Evolutionary conservation across 2,797 vertebrate species (phyloP), one percentile per base, ranked within the genome.

Genomic region (Macroramphosus scolopax): DNA sequence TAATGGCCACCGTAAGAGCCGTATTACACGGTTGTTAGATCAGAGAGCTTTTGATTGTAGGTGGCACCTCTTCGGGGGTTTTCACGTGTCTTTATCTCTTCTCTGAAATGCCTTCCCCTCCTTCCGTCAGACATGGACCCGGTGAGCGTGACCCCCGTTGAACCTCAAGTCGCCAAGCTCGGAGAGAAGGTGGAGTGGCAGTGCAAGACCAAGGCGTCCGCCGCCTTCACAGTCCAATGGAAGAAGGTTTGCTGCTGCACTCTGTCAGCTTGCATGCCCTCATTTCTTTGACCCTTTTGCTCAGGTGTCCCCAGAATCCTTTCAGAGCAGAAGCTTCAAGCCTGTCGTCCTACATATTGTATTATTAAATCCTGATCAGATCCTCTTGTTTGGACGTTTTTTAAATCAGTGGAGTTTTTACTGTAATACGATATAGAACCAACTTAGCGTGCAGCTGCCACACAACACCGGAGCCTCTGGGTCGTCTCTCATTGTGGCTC

Each of bases 171-270:
- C 0, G 71, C 70, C 52, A 69, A 37, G 67, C 30, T 83, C 0
- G 85, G 77, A 44, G 68, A 73, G 17, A 80, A 67, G 3, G 75
- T 85, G 59, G 74, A 82, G 42, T 77, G 82, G 81, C 79, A 84
- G 64, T 88, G 87, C 12, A 86, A 78, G 72, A 84, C 70, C 35
- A 85, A 73, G 55, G 83, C 65, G 24, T 88, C 87, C 0, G 42
- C n/a, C n/a, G 0, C 0, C 0, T 63, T 82, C 14, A 84, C 80
- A 1, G 48, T 81, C 9, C 79, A 82, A 0, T 88, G 87, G 87
- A 86, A 74, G 41, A 88, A 85, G 85, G 87, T 86, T 31, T 0
- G 57, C 31, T 6, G 13, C 22, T 2, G 43, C 2, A 7, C 9
- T 26, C 26, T n/a, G n/a, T n/a, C 46, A 3, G 20, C 8, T 50